Base-by-base conservation (phyloP, 2,113 vertebrate species). In the Turnix velox region DNA sequence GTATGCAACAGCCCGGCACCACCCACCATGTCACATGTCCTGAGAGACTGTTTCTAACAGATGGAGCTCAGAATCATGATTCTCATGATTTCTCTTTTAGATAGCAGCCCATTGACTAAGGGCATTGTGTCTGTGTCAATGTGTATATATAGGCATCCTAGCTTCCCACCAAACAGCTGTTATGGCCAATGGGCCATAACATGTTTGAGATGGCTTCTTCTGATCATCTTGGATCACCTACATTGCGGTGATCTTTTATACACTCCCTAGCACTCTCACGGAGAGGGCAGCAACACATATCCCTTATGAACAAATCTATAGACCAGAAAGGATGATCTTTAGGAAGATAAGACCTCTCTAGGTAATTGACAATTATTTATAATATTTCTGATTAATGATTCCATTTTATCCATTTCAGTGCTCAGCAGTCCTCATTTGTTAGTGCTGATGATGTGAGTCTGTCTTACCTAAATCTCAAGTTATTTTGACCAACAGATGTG, bases 301-400 rank as follows among this genome's bases (percentile, higher is more conserved):
- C 74, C 42, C 81, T 96, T 97, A 94, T 63, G 91, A 96, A 95
- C 1, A 5, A 92, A 97, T 96, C 75, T 8, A 80, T 94, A 97
- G 92, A 82, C 66, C 39, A n/a, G 93, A 95, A 96, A 94, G 57
- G 48, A 95, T 91, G 85, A 91, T 97, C 84, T 95, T 97, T 96
- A 96, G 74, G 61, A 90, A 96, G 66, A 92, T 88, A 94, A 95
- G 93, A 87, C 69, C 72, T 84, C 68, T 76, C 75, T 96, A 95
- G 62, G 80, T 96, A 95, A 82, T 88, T 92, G 76, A 57, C 76
- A 96, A 96, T 98, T 97, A 96, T 96, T 96, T 95, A 96, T 91
- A 55, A 61, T 96, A 92, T 93, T 96, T 96, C 88, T 98, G 97
- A 98, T 94, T 94, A 97, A 97, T 97, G 84, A 84, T 95, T 97